Conservation (phyloP, 2,797 vertebrate species). For the Galago senegalensis region DNA sequence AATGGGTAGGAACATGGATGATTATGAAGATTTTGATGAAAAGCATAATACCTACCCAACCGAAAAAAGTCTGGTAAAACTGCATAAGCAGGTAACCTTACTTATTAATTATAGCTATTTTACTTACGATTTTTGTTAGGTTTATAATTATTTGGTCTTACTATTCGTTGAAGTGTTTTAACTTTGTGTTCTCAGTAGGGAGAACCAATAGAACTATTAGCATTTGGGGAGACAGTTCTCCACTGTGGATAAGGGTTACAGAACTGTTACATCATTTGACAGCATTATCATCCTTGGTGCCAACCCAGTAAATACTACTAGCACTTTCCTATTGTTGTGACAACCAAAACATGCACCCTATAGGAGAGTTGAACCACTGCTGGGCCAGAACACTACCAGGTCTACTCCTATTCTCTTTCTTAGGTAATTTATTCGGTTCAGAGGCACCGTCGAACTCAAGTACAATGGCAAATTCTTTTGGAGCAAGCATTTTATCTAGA, state of each 20-base stretch:
- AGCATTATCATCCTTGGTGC: background rate
- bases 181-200: constrained; percentile 24
- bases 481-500: constrained; percentile 97
- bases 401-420: constrained; percentile 31
- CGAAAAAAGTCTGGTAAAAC: constrained; percentile 96
- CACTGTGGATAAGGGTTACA: background rate
- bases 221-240: background rate
- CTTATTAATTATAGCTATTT: constrained; percentile 46
- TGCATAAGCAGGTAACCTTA: constrained; percentile 95
- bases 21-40: constrained; percentile 99
- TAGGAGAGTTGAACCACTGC: background rate
- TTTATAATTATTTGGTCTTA: constrained; percentile 22
- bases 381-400: constrained; percentile 5
- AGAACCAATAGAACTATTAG: background rate
- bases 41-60: constrained; percentile 95
- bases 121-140: background rate
- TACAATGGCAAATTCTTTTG: constrained; percentile 97
- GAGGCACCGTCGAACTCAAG: constrained; percentile 96
- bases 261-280: background rate
- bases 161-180: constrained; percentile 54
- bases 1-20: constrained; percentile 99
- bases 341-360: background rate
- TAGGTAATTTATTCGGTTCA: constrained; percentile 98
- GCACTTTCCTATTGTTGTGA: background rate
- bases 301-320: background rate